These are phyloP conservation scores for Actinopyga echinites DNA, from an alignment of 53 echinoderm and acorn worm species.

Conservation along the genomic window DNA sequence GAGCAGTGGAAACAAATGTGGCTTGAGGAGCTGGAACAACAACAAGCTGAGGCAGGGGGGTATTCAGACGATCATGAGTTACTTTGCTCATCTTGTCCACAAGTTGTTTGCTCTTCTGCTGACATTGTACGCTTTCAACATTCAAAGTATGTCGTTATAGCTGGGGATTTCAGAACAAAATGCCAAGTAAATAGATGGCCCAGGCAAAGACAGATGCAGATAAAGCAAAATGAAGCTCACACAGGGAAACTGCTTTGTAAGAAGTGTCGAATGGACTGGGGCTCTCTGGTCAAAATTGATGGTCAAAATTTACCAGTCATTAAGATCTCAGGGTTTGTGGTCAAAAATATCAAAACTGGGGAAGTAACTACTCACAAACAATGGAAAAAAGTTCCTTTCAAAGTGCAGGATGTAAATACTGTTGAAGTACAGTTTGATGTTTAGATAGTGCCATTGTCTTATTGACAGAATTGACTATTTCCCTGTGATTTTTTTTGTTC, in stretches of 20 bases:
- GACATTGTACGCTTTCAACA: slow-evolving; percentile 48
- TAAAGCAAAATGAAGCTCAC: slow-evolving; percentile 35
- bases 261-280: slow-evolving; percentile 57
- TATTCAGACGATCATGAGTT: background rate
- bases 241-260: slow-evolving; percentile 60
- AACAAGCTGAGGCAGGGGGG: background rate
- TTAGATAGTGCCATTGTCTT: background rate
- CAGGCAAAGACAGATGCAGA: slow-evolving; percentile 49
- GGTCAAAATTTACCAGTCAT: slow-evolving; percentile 34
- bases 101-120: slow-evolving; percentile 34
- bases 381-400: slow-evolving; percentile 45
- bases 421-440: background rate
- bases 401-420: background rate
- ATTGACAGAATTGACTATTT: no score
- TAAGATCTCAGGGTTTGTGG: slow-evolving; percentile 6
- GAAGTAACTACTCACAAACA: slow-evolving; percentile 17
- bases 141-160: slow-evolving; percentile 43
- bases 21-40: background rate
- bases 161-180: slow-evolving; percentile 2
- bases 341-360: slow-evolving; percentile 20
- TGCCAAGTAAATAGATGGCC: slow-evolving; percentile 38
- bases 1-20: background rate
- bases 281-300: slow-evolving; percentile 36
- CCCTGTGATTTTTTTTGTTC: no score
- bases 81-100: slow-evolving; percentile 49